These are phyloP conservation scores for Propithecus perrieri DNA, from an alignment of 2,797 vertebrate genomes.

Conservation along the genomic window DNA sequence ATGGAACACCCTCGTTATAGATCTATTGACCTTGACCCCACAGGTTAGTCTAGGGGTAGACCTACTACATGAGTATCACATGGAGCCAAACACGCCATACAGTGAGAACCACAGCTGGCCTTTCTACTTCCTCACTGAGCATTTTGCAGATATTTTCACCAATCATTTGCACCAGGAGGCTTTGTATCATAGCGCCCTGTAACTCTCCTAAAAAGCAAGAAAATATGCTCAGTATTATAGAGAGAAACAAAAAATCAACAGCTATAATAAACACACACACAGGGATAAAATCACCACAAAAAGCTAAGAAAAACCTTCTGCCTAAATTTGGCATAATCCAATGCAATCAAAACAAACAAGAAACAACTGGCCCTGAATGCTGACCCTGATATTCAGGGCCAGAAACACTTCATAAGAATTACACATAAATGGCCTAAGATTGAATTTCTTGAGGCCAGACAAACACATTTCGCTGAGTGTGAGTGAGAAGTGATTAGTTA, in stretches of 20 bases:
- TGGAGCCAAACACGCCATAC: background rate
- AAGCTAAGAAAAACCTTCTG: background rate
- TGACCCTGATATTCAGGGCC: background rate
- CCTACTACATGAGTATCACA: accelerated
- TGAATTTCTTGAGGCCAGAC: background rate
- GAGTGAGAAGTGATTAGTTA: background rate
- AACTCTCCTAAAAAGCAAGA: background rate
- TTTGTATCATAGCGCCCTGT: background rate
- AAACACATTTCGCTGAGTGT: background rate
- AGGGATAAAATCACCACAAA: background rate
- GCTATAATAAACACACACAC: background rate
- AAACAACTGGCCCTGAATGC: background rate
- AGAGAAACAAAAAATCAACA: background rate
- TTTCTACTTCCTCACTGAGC: background rate
- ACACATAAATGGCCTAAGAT: background rate
- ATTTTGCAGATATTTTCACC: background rate
- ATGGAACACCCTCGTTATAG: background rate
- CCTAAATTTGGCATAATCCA: background rate
- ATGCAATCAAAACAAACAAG: background rate
- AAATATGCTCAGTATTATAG: background rate
- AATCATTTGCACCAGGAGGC: background rate
- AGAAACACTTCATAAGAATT: background rate
- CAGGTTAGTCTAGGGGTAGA: background rate
- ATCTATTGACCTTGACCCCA: background rate
- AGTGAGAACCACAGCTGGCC: background rate